Conservation (phyloP, 2,888 invertebrate species). For the Phortica okadai region DNA sequence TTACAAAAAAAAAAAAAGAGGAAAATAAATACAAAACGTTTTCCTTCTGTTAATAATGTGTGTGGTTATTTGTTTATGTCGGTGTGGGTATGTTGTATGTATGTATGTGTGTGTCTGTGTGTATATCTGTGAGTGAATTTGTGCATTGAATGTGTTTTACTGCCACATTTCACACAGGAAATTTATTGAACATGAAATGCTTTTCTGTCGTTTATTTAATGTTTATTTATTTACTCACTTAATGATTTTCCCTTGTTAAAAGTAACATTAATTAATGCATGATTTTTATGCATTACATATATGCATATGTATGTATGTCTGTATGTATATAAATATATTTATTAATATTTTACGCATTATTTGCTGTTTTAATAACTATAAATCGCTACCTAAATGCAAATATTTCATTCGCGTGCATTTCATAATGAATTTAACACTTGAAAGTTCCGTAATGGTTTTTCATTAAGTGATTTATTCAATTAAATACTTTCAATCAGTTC, state of each 20-base stretch:
- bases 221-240: slow-evolving; percentile 41
- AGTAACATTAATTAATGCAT: slow-evolving; percentile 16
- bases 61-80: background rate
- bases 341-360: slow-evolving; percentile 34
- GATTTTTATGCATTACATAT: background rate
- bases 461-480: background rate
- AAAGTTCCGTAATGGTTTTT: slow-evolving; percentile 32
- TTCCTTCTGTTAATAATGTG: too few species aligned
- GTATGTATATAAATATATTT: slow-evolving; percentile 30
- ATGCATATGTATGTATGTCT: background rate
- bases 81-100: slow-evolving; percentile 4
- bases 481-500: background rate
- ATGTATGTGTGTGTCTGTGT: slow-evolving; percentile 35
- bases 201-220: slow-evolving; percentile 50
- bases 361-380: slow-evolving; percentile 37
- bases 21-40: background rate
- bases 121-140: slow-evolving; percentile 27
- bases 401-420: slow-evolving; percentile 4
- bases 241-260: slow-evolving; percentile 19
- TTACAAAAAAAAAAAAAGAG: background rate
- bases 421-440: background rate
- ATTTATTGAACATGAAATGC: slow-evolving; percentile 57
- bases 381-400: slow-evolving; percentile 32
- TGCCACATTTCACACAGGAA: slow-evolving; percentile 32
- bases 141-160: slow-evolving; percentile 14